Evolutionary conservation across 1,140 invertebrate species (phyloP).

Genomic region (Grapholita molesta): DNA sequence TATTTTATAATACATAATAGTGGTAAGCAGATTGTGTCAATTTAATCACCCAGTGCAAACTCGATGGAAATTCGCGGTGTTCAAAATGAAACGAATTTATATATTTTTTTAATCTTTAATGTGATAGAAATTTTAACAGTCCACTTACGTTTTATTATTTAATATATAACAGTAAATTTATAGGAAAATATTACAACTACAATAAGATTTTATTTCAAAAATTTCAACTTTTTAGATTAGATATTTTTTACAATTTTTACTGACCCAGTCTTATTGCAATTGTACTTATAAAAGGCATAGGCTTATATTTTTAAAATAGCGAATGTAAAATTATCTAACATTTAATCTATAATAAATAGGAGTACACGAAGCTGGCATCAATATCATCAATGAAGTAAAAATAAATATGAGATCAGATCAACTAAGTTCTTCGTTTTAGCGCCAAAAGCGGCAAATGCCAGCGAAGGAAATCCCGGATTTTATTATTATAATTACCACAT

Average conservation of each 20-base stretch:
- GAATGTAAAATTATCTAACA: not conserved
- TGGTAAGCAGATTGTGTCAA: constrained; percentile 68
- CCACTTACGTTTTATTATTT: constrained; percentile 57
- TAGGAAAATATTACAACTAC: constrained; percentile 26
- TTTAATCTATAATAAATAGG: not conserved
- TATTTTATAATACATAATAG: constrained; percentile 19
- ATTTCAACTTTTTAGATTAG: not conserved
- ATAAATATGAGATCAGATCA: not conserved
- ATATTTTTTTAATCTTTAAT: constrained; percentile 58
- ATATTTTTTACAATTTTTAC: constrained; percentile 22
- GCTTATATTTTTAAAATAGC: not conserved
- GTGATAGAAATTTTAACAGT: constrained; percentile 68
- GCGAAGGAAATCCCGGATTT: too few species aligned
- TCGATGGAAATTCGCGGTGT: constrained; percentile 25
- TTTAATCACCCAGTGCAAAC: constrained; percentile 56
- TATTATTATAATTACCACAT: too few species aligned
- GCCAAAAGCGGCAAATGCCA: too few species aligned
- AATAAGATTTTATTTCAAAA: not conserved
- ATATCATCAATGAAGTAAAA: not conserved
- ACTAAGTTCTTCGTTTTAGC: too few species aligned
- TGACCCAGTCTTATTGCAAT: constrained; percentile 29
- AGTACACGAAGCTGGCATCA: not conserved
- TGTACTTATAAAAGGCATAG: constrained; percentile 43
- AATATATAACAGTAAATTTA: constrained; percentile 21
- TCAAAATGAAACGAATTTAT: constrained; percentile 52